Base-by-base conservation (phyloP, 2,797 vertebrate species). In the Acipenser ruthenus region DNA sequence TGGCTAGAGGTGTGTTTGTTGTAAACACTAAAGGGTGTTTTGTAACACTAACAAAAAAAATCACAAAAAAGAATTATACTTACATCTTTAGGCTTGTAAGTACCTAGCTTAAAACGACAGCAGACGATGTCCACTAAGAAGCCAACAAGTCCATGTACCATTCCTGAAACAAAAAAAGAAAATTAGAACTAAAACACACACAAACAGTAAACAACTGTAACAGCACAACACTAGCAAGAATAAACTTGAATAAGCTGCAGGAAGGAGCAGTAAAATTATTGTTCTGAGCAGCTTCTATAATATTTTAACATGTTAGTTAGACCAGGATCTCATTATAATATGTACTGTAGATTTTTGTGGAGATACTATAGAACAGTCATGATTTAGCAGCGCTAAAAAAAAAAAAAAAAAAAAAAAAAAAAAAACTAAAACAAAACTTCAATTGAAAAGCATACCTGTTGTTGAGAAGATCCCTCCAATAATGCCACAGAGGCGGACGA, bases 381-480 rank as follows among this genome's bases (percentile, higher is more conserved):
- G 37, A 37, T 37, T 37, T 37, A 37, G 37, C 5, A 4, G 37
- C 4, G 37, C 3, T 37, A 37, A 37, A 37, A 37, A 37, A 3
- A 1, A 37, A 37, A 37, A 37, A 37, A 37, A 37, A 37, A 3
- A 1, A 37, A 37, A 37, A 37, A 9, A 53, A 53, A 53, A 12
- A 18, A 18, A 18, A 18, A 18, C 18, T 53, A 12, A 8, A 53
- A 53, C 51, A 8, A 10, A 52, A 53, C 12, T 2, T 9, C 8
- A 8, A n/a, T 15, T 11, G 12, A 11, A 11, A 13, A 58, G 11
- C 18, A 1, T 64, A 87, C 97, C 97, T 87, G 96, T 97, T 49
- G 96, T 99, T 68, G 96, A 94, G 86, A 99, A 99, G 79, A 99
- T 97, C 71, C 97, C 97, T 73, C 97, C 97, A 11, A 99, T 65